Conservation (phyloP, 2,113 vertebrate genomes). For the Ovis canadensis region DNA sequence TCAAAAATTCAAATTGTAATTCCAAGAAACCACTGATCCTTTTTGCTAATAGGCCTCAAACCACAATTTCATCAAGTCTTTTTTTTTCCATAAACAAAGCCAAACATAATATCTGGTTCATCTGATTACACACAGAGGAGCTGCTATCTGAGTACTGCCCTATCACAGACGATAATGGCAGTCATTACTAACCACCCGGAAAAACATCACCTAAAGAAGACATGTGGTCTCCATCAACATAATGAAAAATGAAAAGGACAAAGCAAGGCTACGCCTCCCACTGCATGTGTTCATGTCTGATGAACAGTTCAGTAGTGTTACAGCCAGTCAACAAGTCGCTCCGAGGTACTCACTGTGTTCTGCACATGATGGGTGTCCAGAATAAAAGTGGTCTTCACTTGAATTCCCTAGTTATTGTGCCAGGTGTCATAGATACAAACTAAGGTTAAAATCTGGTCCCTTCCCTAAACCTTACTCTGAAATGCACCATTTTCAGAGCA, state of each 20-base stretch:
- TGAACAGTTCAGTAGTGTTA: not conserved
- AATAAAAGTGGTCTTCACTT: not conserved
- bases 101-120: conserved; percentile 77
- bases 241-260: conserved; percentile 47
- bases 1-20: conserved; percentile 24
- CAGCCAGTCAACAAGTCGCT: not conserved
- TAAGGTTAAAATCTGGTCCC: not conserved
- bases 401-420: not conserved
- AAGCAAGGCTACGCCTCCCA: not conserved
- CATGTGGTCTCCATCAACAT: conserved; percentile 40
- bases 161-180: conserved; percentile 59
- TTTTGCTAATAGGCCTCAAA: conserved; percentile 69
- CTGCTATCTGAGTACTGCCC: conserved; percentile 63
- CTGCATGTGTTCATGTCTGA: not conserved
- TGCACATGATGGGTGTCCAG: not conserved
- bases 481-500: not conserved
- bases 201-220: conserved; percentile 39
- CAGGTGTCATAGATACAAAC: not conserved
- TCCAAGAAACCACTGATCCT: conserved; percentile 69
- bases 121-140: conserved; percentile 74
- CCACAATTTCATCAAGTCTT: conserved; percentile 73
- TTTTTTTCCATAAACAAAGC: conserved; percentile 79
- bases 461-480: not conserved
- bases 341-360: not conserved
- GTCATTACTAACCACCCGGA: conserved; percentile 62